Conservation (phyloP, 2,113 vertebrate species). For the Grantiella picta region DNA sequence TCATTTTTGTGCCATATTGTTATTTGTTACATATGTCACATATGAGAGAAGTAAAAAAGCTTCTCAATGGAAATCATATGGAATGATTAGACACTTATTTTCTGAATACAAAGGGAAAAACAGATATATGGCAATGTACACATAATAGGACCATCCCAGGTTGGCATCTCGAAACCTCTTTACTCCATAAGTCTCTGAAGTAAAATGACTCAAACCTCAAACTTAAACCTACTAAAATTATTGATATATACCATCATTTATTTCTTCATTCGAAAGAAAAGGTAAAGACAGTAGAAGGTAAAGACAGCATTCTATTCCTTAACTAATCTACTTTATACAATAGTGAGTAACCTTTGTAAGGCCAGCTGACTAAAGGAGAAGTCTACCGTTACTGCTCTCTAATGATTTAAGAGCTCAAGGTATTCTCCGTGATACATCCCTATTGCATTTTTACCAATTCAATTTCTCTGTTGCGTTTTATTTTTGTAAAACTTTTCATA, state of each 20-base stretch:
- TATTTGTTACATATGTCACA: constrained; percentile 53
- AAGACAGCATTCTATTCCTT: neutral
- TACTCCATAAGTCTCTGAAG: neutral
- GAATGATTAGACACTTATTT: neutral
- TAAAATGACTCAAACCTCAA: neutral
- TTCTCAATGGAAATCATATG: constrained; percentile 11
- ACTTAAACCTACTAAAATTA: neutral
- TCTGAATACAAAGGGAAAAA: neutral
- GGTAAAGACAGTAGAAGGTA: neutral
- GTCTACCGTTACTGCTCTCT: neutral
- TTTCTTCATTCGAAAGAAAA: neutral
- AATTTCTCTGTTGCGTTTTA: neutral
- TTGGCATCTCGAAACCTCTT: neutral
- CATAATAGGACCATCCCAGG: neutral
- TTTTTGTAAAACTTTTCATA: neutral
- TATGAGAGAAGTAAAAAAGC: neutral
- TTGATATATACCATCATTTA: neutral
- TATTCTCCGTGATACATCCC: neutral
- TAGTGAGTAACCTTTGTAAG: neutral
- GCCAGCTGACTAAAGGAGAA: neutral
- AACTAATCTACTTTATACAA: neutral
- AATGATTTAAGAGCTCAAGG: neutral
- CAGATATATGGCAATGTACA: neutral
- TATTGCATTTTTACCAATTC: neutral
- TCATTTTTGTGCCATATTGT: constrained; percentile 42